These are phyloP conservation scores for Diabrotica virgifera DNA, from an alignment of 1,140 invertebrate genomes.

Conservation along the genomic window DNA sequence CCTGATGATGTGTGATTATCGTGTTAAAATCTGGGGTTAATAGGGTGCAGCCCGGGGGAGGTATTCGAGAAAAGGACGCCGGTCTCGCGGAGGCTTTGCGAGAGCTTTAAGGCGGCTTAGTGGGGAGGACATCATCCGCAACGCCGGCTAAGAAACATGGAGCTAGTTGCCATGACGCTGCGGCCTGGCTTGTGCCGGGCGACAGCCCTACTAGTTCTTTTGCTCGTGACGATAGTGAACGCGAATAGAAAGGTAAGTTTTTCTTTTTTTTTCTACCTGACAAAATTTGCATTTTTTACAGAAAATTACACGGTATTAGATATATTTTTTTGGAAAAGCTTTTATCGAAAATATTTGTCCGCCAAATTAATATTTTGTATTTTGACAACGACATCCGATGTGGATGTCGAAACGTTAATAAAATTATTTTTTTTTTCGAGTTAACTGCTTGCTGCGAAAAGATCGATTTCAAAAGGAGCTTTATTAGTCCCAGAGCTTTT, in stretches of 20 bases:
- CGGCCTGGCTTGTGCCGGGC: slow-evolving; percentile 46
- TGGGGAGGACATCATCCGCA: slow-evolving; percentile 36
- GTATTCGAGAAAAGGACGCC: slow-evolving; percentile 20
- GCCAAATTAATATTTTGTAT: too few species aligned
- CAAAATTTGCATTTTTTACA: too few species aligned
- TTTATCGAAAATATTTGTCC: too few species aligned
- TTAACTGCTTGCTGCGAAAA: too few species aligned
- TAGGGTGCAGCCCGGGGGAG: slow-evolving; percentile 11
- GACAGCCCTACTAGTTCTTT: slow-evolving; percentile 41
- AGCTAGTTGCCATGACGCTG: slow-evolving; percentile 48
- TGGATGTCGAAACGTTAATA: too few species aligned
- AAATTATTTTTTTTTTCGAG: too few species aligned
- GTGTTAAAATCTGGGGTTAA: slow-evolving; percentile 8
- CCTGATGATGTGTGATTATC: neutral
- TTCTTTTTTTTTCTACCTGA: neutral
- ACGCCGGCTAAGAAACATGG: slow-evolving; percentile 41
- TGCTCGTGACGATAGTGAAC: slow-evolving; percentile 40
- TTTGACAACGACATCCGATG: too few species aligned
- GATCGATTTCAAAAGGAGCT: too few species aligned
- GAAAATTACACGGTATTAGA: too few species aligned
- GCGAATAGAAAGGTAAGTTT: slow-evolving; percentile 42
- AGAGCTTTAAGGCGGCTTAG: slow-evolving; percentile 31
- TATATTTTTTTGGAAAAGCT: too few species aligned
- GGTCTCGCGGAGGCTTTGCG: slow-evolving; percentile 11
- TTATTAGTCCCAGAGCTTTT: too few species aligned